Percentiles rank a stretch among this genome's conserved stretches.
Conservation (phyloP, 2,888 invertebrate species). For the Eugnorisma glareosa region DNA sequence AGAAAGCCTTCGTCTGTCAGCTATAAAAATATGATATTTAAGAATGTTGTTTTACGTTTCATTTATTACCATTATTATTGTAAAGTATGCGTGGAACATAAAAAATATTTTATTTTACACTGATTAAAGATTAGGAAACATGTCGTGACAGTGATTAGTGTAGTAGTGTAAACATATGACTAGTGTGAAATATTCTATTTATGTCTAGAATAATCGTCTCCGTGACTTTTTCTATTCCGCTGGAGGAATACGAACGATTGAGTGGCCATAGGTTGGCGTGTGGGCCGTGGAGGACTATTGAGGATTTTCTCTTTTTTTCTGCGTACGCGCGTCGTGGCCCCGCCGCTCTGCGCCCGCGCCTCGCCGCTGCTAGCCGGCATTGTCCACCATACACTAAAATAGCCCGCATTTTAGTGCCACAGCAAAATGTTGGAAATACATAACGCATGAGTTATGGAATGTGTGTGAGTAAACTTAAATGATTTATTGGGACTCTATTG, state of each 20-base stretch:
- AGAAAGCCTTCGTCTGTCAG: constrained; percentile 24
- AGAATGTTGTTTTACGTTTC: constrained; percentile 32
- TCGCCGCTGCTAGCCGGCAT: constrained; percentile 69
- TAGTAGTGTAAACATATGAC: constrained; percentile 5
- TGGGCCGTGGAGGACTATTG: constrained; percentile 89
- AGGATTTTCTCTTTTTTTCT: constrained; percentile 84
- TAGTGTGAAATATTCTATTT: constrained; percentile 8
- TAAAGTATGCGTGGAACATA: constrained; percentile 43
- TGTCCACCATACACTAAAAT: constrained; percentile 85
- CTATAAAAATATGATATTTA: constrained; percentile 48
- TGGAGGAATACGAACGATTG: constrained; percentile 85
- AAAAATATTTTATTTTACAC: constrained; percentile 46
- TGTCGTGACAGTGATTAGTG: constrained; percentile 9
- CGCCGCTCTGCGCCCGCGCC: constrained; percentile 57
- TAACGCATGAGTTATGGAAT: constrained; percentile 79
- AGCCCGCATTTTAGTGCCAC: constrained; percentile 82
- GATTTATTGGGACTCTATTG: constrained; percentile 77
- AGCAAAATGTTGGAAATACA: constrained; percentile 80
- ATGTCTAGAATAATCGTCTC: constrained; percentile 66
- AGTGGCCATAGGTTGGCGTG: constrained; percentile 89
- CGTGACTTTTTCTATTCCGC: constrained; percentile 71
- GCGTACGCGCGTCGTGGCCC: constrained; percentile 76
- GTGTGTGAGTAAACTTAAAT: constrained; percentile 73
- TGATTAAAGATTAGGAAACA: constrained; percentile 43
- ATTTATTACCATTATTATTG: constrained; percentile 46